phyloP scores from a whole-genome alignment of 2,888 invertebrate genomes.

The Cheilosia vulpina region DNA sequence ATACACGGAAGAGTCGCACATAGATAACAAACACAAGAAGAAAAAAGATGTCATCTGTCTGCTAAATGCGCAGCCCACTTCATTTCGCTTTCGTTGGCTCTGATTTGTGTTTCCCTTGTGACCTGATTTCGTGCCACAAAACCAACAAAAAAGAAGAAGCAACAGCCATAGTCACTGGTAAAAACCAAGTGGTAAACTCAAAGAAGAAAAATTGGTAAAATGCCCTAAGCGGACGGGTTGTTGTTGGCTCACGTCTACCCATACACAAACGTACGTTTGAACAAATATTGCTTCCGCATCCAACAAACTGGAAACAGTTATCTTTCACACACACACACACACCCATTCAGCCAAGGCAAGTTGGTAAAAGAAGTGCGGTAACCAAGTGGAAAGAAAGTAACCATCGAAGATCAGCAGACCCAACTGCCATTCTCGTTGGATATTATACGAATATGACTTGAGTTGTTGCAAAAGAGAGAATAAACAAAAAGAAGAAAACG shows the following conservation, averaged over 20 bases:
- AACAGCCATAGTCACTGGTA: constrained; percentile 1
- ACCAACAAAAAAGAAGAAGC: constrained; percentile 32
- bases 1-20: constrained; percentile 60
- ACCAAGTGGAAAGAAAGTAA: constrained; percentile 71
- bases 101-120: constrained; percentile 51
- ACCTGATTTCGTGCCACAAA: constrained; percentile 69
- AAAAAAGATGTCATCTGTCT: constrained; percentile 63
- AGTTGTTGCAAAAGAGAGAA: constrained; percentile 16
- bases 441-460: background rate
- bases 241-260: background rate
- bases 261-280: constrained; percentile 22
- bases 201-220: constrained; percentile 61
- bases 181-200: constrained; percentile 31
- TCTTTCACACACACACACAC: constrained; percentile 34
- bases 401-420: constrained; percentile 65
- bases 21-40: constrained; percentile 20
- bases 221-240: constrained; percentile 58
- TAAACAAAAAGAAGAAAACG: constrained; percentile 8
- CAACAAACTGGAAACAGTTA: constrained; percentile 72
- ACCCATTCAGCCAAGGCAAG: background rate
- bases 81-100: constrained; percentile 73
- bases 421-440: constrained; percentile 26
- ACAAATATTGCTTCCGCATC: constrained; percentile 67
- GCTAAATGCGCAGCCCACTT: constrained; percentile 47
- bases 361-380: constrained; percentile 50